Base-by-base conservation (phyloP, 37 sponge, comb jelly and placozoan species). In the Bolinopsis microptera region DNA sequence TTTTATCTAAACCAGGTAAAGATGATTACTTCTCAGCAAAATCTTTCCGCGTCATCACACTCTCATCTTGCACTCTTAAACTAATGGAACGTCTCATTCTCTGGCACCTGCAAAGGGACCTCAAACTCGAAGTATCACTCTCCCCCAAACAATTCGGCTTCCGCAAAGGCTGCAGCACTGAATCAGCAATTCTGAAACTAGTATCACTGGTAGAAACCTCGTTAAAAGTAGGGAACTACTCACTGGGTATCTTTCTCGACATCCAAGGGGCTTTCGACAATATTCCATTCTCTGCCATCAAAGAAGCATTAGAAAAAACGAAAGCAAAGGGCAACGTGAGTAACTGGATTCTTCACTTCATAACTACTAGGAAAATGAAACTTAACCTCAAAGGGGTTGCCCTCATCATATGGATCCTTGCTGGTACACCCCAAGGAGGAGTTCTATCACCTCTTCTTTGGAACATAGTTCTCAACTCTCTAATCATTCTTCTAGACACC, bases 81-180 rank as follows among this genome's bases (percentile, higher is more conserved):
- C 90, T 86, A 27, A 39, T 41, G 61, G 90, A 86, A 86, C 32
- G 90, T 5, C 90, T 86, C 3, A 41, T 86, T 2, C 31, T 86
- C 1, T 86, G 90, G 90, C 90, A 86, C 61, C 90, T 86, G 0
- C 61, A 86, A 24, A 16, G 61, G 3, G 90, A 86, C 24, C 90
- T 86, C 90, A 86, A 86, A 39, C 41, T 86, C 27, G 41, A 86
- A 22, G 61, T 25, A 39, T 18, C 41, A 28, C 48, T 86, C 34
- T 86, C 90, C 18, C 90, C 32, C 26, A 86, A 86, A 40, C 90
- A 86, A 86, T 86, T 27, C 61, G 90, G 90, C 0, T 86, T 86
- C 24, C 1, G 90, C 2, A 86, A 86, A 86, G 90, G 90, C 0
- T 34, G 61, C 90, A 41, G 61, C 26, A 86, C 90, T 8, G 90